Conservation (phyloP, 2,888 invertebrate species). For the Tiphia femorata region DNA sequence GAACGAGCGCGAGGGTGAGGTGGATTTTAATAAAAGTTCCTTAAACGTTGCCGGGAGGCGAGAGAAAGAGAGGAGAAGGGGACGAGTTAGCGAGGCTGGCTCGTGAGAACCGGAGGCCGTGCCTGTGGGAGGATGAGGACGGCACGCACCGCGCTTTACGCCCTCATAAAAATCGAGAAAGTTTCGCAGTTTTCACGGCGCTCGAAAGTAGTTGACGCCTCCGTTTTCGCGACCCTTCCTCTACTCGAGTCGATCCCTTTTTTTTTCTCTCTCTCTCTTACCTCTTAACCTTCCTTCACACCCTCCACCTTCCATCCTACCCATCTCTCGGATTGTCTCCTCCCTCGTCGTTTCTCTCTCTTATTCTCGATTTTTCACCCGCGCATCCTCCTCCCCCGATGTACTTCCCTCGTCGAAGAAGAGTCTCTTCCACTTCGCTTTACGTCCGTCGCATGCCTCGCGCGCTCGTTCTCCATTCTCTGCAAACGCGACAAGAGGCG, state of each 20-base stretch:
- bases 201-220: slow-evolving; percentile 15
- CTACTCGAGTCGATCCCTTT: no score
- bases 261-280: slow-evolving; percentile 2
- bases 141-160: slow-evolving; percentile 36
- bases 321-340: slow-evolving; percentile 10
- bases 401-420: not conserved
- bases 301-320: not conserved
- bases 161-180: slow-evolving; percentile 43
- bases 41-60: slow-evolving; percentile 30
- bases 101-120: not conserved
- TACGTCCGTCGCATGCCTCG: not conserved
- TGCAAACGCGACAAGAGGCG: no score
- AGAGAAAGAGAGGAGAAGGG: slow-evolving; percentile 18
- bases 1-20: no score
- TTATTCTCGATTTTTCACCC: not conserved
- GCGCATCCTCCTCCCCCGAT: not conserved
- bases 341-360: slow-evolving; percentile 22
- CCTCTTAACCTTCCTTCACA: slow-evolving; percentile 5
- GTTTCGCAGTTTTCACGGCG: slow-evolving; percentile 29
- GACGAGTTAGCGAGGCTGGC: not conserved
- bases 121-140: slow-evolving; percentile 15
- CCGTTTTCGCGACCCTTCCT: no score
- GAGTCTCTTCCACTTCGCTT: not conserved
- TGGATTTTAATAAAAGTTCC: slow-evolving; percentile 51
- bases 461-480: no score